A percentile compares a stretch with the other conserved stretches of the same genome.
phyloP scores from a whole-genome alignment of 1,140 invertebrate species.

The Solen grandis region DNA sequence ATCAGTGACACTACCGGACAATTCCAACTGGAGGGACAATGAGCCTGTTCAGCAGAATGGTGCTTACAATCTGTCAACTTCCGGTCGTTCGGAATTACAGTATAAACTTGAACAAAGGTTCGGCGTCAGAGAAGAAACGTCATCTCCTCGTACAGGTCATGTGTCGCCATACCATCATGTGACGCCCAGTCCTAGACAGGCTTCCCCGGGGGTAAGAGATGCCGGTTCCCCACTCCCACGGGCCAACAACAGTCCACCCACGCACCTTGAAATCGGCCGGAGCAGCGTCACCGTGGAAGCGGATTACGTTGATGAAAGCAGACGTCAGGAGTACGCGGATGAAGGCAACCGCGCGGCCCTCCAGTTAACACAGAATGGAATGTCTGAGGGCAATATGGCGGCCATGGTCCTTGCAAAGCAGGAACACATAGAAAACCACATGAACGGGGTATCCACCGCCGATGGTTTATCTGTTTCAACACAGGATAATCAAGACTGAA shows the following conservation, averaged over 20 bases:
- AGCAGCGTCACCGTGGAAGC: background rate
- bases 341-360: conserved; percentile 34
- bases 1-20: background rate
- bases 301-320: background rate
- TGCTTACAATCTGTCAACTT: conserved; percentile 31
- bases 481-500: conserved; percentile 1
- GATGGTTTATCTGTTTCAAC: conserved; percentile 1
- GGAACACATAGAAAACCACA: conserved; percentile 21
- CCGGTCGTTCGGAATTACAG: conserved; percentile 22
- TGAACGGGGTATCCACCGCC: conserved; percentile 8
- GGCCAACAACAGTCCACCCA: background rate
- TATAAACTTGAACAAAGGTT: conserved; percentile 43
- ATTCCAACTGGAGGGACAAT: no score
- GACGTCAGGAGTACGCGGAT: background rate
- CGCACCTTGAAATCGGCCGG: no score
- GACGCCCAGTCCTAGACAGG: conserved; percentile 11
- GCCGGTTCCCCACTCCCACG: background rate
- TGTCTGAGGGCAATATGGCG: conserved; percentile 46
- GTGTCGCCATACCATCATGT: conserved; percentile 18
- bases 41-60: background rate
- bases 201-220: conserved; percentile 8
- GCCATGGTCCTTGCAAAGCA: conserved; percentile 32
- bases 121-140: background rate
- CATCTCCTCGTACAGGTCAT: conserved; percentile 1
- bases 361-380: conserved; percentile 23